Conservation (phyloP, 2,888 invertebrate genomes). For the Polyommatus iphigenia region DNA sequence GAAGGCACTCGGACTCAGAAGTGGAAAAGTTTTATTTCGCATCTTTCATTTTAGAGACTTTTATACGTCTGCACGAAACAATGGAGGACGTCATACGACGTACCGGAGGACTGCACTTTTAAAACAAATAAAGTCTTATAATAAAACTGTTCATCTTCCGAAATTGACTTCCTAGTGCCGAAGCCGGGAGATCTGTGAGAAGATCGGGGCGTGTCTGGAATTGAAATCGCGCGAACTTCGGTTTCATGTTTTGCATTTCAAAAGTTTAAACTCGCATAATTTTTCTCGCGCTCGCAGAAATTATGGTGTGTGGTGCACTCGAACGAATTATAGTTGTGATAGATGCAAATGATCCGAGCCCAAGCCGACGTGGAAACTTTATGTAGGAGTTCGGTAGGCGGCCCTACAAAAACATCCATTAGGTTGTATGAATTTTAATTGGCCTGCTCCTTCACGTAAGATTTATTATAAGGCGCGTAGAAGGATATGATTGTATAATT, state of each 20-base stretch:
- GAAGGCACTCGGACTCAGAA: slow-evolving; percentile 46
- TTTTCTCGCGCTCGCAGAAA: slow-evolving; percentile 10
- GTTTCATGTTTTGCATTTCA: slow-evolving; percentile 25
- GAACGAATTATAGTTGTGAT: not conserved
- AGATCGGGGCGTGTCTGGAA: slow-evolving; percentile 30
- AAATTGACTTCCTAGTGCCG: slow-evolving; percentile 45
- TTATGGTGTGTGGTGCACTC: slow-evolving; percentile 10
- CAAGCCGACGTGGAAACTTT: not conserved
- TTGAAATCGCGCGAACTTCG: slow-evolving; percentile 34
- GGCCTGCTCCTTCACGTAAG: not conserved
- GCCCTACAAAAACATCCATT: not conserved
- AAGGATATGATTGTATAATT: not conserved
- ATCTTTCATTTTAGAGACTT: slow-evolving; percentile 45
- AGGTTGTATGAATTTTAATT: not conserved
- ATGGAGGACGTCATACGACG: slow-evolving; percentile 29
- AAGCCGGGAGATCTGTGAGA: slow-evolving; percentile 32
- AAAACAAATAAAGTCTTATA: slow-evolving; percentile 54
- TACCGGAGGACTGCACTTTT: slow-evolving; percentile 42
- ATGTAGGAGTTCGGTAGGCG: not conserved
- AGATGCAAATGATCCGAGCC: not conserved
- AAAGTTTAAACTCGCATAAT: slow-evolving; percentile 15
- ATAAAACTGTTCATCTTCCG: slow-evolving; percentile 59
- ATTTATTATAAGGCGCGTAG: not conserved
- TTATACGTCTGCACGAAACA: slow-evolving; percentile 34
- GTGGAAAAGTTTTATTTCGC: slow-evolving; percentile 50